Percentiles rank a stretch among this genome's conserved stretches.
phyloP scores from a whole-genome alignment of 1,140 invertebrate genomes.

The Apis florea region DNA sequence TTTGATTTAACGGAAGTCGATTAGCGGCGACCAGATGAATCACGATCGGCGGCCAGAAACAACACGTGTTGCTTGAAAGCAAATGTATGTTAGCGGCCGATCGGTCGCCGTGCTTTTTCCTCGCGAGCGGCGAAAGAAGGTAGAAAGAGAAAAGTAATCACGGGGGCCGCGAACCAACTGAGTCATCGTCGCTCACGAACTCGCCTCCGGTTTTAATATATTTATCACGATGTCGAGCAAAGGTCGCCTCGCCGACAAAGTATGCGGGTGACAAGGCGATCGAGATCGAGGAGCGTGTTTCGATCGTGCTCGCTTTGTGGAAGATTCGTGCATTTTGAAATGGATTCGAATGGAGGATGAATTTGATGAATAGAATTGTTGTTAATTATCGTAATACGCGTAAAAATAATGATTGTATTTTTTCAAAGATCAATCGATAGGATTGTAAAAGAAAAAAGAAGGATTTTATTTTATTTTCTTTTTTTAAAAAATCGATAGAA shows the following conservation, averaged over 20 bases:
- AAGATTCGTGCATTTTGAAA: background rate
- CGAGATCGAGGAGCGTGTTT: constrained; percentile 3
- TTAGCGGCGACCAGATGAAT: constrained; percentile 50
- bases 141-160: background rate
- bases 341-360: no score
- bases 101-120: constrained; percentile 24
- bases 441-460: no score
- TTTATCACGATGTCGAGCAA: constrained; percentile 48
- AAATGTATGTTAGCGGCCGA: constrained; percentile 37
- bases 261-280: constrained; percentile 32
- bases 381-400: no score
- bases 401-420: no score
- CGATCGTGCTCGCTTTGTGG: background rate
- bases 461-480: background rate
- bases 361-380: no score
- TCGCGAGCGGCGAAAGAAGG: background rate
- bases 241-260: constrained; percentile 44
- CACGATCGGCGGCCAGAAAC: constrained; percentile 40
- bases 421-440: no score
- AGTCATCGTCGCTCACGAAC: constrained; percentile 53
- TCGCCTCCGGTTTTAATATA: constrained; percentile 39
- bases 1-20: constrained; percentile 48
- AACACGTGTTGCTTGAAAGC: constrained; percentile 52
- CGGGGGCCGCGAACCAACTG: constrained; percentile 26
- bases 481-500: background rate